Conservation (phyloP, 2,888 invertebrate species). For the Lathronympha strigana region DNA sequence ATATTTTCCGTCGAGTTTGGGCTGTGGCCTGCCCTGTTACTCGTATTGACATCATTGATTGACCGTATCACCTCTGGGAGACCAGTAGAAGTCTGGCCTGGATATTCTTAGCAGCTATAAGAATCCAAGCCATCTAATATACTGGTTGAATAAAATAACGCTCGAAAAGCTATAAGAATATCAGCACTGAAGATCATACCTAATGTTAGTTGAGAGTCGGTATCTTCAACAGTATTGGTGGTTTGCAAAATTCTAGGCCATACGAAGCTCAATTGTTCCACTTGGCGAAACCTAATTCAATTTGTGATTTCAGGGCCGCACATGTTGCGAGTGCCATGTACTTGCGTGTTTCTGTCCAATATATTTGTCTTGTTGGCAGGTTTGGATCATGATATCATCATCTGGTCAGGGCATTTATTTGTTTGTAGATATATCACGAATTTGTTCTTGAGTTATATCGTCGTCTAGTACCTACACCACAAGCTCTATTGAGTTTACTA, state of each 20-base stretch:
- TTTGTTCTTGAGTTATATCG: too few species aligned
- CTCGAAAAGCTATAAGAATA: background rate
- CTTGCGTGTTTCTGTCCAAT: background rate
- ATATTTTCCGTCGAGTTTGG: slow-evolving; percentile 7
- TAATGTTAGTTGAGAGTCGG: background rate
- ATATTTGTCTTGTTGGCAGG: background rate
- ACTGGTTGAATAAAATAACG: background rate
- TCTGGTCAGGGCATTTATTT: too few species aligned
- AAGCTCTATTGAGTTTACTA: too few species aligned
- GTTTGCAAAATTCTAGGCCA: slow-evolving; percentile 41
- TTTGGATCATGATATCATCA: too few species aligned
- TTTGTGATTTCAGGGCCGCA: slow-evolving; percentile 40
- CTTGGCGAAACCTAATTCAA: slow-evolving; percentile 45
- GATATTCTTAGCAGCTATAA: background rate
- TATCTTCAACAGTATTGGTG: slow-evolving; percentile 8
- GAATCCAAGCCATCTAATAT: background rate
- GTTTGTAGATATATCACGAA: too few species aligned
- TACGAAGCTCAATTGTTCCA: slow-evolving; percentile 49
- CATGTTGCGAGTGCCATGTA: slow-evolving; percentile 16
- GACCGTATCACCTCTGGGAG: background rate
- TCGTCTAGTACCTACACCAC: too few species aligned
- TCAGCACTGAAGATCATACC: slow-evolving; percentile 9
- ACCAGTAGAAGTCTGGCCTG: background rate
- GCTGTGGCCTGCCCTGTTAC: background rate
- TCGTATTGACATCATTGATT: background rate